Base-by-base conservation (phyloP, 1,140 invertebrate genomes). In the Procambarus virginalis region DNA sequence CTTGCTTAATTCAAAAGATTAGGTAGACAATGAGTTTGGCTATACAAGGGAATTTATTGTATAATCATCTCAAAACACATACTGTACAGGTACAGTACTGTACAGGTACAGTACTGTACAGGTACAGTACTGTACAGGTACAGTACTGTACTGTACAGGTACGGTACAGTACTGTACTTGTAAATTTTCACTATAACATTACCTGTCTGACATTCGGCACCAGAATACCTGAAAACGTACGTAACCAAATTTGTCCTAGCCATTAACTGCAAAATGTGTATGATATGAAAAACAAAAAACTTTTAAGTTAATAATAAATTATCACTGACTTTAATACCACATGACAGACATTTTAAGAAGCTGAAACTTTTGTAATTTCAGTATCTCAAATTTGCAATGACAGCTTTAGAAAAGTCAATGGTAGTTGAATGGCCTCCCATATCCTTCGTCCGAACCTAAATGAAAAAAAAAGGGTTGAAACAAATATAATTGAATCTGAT, bases 391-490 rank as follows among this genome's bases (percentile, higher is more conserved):
- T 95, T 96, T 92, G 95, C 94, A 92, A 99, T 99, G 84, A 99
- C 95, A 80, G 98, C 98, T 92, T 95, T 95, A 14, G 97, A 98
- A 94, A 99, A 99, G 92, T 99, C 98, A 92, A 96, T 96, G 58
- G 98, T 99, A 76, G 97, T 98, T n/a, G 97, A 96, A 93, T 99
- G 98, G 2, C 98, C 98, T 70, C 98, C 98, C 87, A 99, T 95
- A 94, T 99, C 98, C 94, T 98, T 98, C 9, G 98, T 99, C 93
- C 96, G 96, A 9, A 95, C 96, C 95, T 99, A 80, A 51, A 51
- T 45, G 49, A 80, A 84, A 88, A 81, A 84, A 82, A 88, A 34
- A 34, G n/a, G 60, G 46, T 89, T n/a, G 34, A 70, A 87, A 91
- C 17, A 70, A 81, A 68, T 48, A 12, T 48, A 75, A 64, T 64